Conservation (phyloP, 2,797 vertebrate genomes). For the Myotis myotis region DNA sequence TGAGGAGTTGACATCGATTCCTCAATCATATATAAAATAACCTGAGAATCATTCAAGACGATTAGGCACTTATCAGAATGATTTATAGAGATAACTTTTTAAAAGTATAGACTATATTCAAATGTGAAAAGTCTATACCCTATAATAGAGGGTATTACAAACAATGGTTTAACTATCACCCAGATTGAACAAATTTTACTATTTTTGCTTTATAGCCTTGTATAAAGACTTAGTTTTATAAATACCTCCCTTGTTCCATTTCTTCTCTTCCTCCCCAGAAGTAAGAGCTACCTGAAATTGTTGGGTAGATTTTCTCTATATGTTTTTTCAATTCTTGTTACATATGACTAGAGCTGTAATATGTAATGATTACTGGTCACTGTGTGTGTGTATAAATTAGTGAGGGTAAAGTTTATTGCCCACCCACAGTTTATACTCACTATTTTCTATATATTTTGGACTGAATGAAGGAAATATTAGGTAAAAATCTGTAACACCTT, state of each 20-base stretch:
- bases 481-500: neutral
- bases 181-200: neutral
- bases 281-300: neutral
- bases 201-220: neutral
- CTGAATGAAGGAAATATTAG: neutral
- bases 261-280: neutral
- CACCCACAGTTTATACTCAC: neutral
- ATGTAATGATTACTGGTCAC: neutral
- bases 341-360: neutral
- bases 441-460: neutral
- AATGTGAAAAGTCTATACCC: neutral
- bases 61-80: neutral
- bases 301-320: neutral
- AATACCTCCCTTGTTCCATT: neutral
- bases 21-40: neutral
- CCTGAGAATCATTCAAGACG: neutral
- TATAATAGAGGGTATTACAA: neutral
- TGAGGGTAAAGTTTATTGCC: neutral
- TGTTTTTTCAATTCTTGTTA: conserved; percentile 6
- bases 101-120: conserved; percentile 6
- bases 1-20: neutral
- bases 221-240: neutral
- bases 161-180: neutral
- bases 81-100: neutral
- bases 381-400: neutral